phyloP scores from a whole-genome alignment of 2,888 invertebrate species.

The Drosophila ustulata region DNA sequence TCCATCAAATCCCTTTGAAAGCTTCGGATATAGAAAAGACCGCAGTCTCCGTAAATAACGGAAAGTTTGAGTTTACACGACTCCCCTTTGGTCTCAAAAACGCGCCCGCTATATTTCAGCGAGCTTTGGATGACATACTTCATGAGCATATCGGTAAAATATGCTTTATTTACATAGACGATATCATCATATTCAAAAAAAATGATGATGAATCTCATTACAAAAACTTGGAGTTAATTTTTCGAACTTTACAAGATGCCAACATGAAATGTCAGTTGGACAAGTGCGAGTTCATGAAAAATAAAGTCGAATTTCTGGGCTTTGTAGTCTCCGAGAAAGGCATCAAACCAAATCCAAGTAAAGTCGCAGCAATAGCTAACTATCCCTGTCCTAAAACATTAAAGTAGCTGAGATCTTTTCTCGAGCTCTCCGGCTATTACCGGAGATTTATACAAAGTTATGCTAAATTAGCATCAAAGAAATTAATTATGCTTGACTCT shows the following conservation, averaged over 20 bases:
- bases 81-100: slow-evolving; percentile 4
- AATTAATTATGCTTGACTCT: no score
- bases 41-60: slow-evolving; percentile 1
- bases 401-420: no score
- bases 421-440: no score
- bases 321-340: not conserved
- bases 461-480: no score
- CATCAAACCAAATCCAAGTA: not conserved
- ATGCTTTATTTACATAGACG: slow-evolving; percentile 42
- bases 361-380: not conserved
- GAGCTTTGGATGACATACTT: slow-evolving; percentile 31
- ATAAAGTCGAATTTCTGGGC: slow-evolving; percentile 35
- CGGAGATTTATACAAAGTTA: no score
- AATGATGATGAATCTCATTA: slow-evolving; percentile 31
- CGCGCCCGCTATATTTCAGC: slow-evolving; percentile 26
- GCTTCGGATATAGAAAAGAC: not conserved
- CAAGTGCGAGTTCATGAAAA: not conserved
- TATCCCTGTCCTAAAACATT: not conserved
- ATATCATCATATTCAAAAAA: slow-evolving; percentile 45
- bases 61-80: slow-evolving; percentile 4
- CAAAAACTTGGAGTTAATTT: slow-evolving; percentile 25
- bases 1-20: not conserved
- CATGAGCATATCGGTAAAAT: slow-evolving; percentile 25
- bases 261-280: slow-evolving; percentile 29
- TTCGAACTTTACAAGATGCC: slow-evolving; percentile 27